These are phyloP conservation scores for Augochlora pura DNA, from an alignment of 1,140 invertebrate species.

Conservation along the genomic window DNA sequence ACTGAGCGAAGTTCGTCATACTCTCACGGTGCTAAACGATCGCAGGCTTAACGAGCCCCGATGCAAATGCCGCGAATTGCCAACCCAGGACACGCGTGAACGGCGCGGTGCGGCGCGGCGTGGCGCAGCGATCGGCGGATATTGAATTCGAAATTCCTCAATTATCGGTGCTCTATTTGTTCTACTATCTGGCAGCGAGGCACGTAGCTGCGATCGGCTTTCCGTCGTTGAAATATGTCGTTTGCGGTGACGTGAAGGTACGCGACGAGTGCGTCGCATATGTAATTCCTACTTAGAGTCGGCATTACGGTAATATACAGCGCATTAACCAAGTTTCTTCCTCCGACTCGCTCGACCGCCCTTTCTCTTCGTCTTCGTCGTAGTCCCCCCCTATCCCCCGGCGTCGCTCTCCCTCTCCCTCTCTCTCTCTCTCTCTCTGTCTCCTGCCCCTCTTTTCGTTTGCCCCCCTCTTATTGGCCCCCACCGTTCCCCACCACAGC, in stretches of 20 bases:
- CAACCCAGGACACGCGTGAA: conserved; percentile 61
- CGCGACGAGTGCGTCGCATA: conserved; percentile 75
- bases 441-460: neutral
- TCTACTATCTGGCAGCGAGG: conserved; percentile 74
- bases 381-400: neutral
- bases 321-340: conserved; percentile 71
- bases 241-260: conserved; percentile 78
- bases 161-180: conserved; percentile 76
- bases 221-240: conserved; percentile 74
- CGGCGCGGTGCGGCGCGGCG: conserved; percentile 33
- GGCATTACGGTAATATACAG: conserved; percentile 76
- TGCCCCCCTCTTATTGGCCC: neutral
- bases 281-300: conserved; percentile 78
- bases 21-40: conserved; percentile 61
- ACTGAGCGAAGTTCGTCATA: conserved; percentile 45
- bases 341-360: conserved; percentile 57
- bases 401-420: too few relatives aligned
- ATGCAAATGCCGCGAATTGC: conserved; percentile 64
- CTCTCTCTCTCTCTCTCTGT: neutral
- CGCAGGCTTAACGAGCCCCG: conserved; percentile 59
- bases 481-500: conserved; percentile 11
- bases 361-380: conserved; percentile 23
- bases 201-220: conserved; percentile 70
- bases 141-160: conserved; percentile 76
- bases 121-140: conserved; percentile 63